phyloP scores from a whole-genome alignment of 2,113 vertebrate genomes.

The Apistogramma diplotaenia region DNA sequence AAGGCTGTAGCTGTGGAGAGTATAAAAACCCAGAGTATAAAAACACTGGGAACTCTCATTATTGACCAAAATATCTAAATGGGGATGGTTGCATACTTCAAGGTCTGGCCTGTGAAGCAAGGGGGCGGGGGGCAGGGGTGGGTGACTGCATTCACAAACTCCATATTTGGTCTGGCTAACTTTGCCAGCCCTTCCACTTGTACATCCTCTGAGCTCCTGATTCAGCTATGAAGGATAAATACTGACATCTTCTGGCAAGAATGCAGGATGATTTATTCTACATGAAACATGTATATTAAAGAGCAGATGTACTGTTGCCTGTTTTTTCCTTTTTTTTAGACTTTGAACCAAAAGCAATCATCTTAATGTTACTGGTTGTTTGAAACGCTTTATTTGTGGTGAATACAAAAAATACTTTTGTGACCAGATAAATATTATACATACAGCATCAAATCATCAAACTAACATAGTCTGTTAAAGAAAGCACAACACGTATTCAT shows the following conservation, averaged over 20 bases:
- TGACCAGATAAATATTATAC: constrained; percentile 82
- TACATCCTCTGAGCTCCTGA: constrained; percentile 22
- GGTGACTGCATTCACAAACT: constrained; percentile 57
- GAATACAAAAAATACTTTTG: constrained; percentile 89
- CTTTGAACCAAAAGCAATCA: no score
- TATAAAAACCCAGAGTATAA: background rate
- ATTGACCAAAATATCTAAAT: constrained; percentile 23
- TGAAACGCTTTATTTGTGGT: constrained; percentile 79
- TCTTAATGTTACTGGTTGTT: constrained; percentile 51
- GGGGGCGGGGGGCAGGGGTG: no score
- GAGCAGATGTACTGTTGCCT: background rate
- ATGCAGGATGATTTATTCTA: constrained; percentile 18
- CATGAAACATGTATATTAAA: background rate
- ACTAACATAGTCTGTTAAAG: constrained; percentile 71
- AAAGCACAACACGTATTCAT: constrained; percentile 76
- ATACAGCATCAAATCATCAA: constrained; percentile 77
- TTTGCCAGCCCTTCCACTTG: constrained; percentile 41
- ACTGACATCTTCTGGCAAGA: constrained; percentile 76
- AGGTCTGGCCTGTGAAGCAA: constrained; percentile 43
- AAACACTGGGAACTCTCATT: constrained; percentile 3
- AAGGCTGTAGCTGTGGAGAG: background rate
- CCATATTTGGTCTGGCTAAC: constrained; percentile 75
- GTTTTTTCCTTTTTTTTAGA: no score
- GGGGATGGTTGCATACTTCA: constrained; percentile 53
- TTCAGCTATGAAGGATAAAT: constrained; percentile 28